Evolutionary conservation across 2,888 invertebrate species (phyloP), one percentile per base, ranked within the genome.

Genomic region (Mythimna ferrago): DNA sequence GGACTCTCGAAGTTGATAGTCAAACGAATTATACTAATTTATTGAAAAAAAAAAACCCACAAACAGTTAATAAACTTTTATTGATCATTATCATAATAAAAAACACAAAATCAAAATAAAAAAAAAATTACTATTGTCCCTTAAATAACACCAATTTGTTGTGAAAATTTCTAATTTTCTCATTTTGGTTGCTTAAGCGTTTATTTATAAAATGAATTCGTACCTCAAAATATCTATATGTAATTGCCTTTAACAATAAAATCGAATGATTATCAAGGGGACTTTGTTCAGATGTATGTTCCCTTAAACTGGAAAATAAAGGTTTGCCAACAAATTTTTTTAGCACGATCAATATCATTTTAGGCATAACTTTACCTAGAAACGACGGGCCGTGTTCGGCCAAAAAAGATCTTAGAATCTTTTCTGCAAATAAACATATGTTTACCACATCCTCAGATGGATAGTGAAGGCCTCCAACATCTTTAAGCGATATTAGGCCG

Each of bases 401-500:
- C 48, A 48, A 51, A 51, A 19, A 19, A 51, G 19, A 6, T 51
- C 51, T 51, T 19, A 51, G 19, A 19, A 48, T 48, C 3, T 16
- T 48, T 48, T 48, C 48, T 48, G 48, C 14, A 16, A 48, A 48
- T 16, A 16, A 19, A 56, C 56, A 56, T 11, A 56, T 26, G 10
- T 26, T 56, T 10, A 56, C 14, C 14, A 56, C 56, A 26, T 56
- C 56, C 26, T 35, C 9, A 9, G 65, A 58, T 19, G 71, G 38
- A 65, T 71, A 65, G 21, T 57, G 44, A 11, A 71, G 53, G 7
- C 65, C 65, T 6, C 71, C 65, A 14, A 44, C 58, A 58, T 71
- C 64, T 35, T 64, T 64, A n/a, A 19, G 32, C 2, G n/a, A 4
- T 7, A 64, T 51, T 3, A 71, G 35, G 14, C 32, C 48, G 0